Base-by-base conservation (phyloP, 2,888 invertebrate species). In the Chesias legatella region DNA sequence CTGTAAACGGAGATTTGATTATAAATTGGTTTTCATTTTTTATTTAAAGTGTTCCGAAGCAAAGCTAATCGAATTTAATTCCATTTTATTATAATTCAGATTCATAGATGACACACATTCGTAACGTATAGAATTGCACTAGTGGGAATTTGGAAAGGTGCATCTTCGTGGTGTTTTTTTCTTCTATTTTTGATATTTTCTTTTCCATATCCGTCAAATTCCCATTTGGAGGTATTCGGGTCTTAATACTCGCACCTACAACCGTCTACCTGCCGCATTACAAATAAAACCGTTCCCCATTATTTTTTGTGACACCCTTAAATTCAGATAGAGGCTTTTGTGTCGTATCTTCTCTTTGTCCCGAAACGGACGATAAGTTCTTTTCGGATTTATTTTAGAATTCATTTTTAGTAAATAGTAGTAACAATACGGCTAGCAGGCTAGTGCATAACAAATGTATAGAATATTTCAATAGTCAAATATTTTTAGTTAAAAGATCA, bases 201-300 rank as follows among this genome's bases (percentile, higher is more conserved):
- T 50, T 59, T 58, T 41, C 43, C 44, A 56, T 37, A 28, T 8
- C 25, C 39, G 28, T 31, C 10, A 39, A 22, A 50, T 36, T 30
- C 37, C 27, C 37, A 34, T 36, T 47, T 47, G 62, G 69, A 71
- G 71, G 70, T 73, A 73, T 51, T 57, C 51, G 55, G 72, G 64
- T 63, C 65, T 65, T 77, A 77, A 81, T 81, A 77, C 13, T 17
- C 5, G 5, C 83, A 81, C 84, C 83, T 81, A 85, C 82, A 79
- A 84, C 72, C 77, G 67, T 78, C 84, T 86, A 86, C 86, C 86
- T 86, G 86, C 81, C 55, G 63, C 69, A 71, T 84, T 82, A 85
- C 79, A 75, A 82, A 82, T 78, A 79, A 73, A 77, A 79, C 78
- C 73, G 72, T 73, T 74, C 69, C 53, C 67, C 63, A 73, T 73